Percentiles rank a stretch among this genome's conserved stretches.
phyloP scores from a whole-genome alignment of 1,140 invertebrate genomes.

The Aphelenchoides besseyi region DNA sequence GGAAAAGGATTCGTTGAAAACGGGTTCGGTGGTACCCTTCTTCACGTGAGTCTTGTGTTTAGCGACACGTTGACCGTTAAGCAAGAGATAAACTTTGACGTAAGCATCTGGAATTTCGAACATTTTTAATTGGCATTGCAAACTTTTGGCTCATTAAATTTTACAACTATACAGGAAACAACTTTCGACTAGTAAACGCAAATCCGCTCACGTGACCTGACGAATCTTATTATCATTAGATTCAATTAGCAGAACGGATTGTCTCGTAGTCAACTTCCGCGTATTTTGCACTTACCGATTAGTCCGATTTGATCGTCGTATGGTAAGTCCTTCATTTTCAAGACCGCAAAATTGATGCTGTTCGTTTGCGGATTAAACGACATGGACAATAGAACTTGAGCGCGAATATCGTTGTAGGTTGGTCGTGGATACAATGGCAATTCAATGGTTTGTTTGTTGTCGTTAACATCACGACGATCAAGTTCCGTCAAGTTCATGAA shows the following conservation, averaged over 20 bases:
- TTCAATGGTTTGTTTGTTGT: slow-evolving; percentile 62
- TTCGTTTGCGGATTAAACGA: slow-evolving; percentile 85
- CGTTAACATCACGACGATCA: slow-evolving; percentile 52
- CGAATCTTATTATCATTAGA: too few species aligned
- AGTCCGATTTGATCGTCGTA: slow-evolving; percentile 91
- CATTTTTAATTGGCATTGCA: background rate
- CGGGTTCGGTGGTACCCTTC: slow-evolving; percentile 91
- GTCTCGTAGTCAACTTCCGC: too few species aligned
- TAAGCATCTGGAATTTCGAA: slow-evolving; percentile 69
- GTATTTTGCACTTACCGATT: slow-evolving; percentile 73
- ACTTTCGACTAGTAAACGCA: too few species aligned
- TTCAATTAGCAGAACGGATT: too few species aligned
- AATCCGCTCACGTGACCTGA: too few species aligned
- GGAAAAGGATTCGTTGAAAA: slow-evolving; percentile 91
- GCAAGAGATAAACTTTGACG: slow-evolving; percentile 93
- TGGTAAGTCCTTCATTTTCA: slow-evolving; percentile 86
- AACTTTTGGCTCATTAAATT: background rate
- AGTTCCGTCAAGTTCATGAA: slow-evolving; percentile 72
- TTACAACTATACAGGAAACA: too few species aligned
- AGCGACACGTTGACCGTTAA: slow-evolving; percentile 91
- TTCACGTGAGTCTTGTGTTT: slow-evolving; percentile 99
- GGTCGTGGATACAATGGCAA: slow-evolving; percentile 24
- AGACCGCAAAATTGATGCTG: slow-evolving; percentile 68
- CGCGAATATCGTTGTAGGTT: slow-evolving; percentile 69
- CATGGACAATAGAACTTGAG: slow-evolving; percentile 82